A percentile compares a stretch with the other conserved stretches of the same genome.
Evolutionary conservation across 2,888 invertebrate genomes (phyloP).

Genomic region (Geotrupes spiniger): DNA sequence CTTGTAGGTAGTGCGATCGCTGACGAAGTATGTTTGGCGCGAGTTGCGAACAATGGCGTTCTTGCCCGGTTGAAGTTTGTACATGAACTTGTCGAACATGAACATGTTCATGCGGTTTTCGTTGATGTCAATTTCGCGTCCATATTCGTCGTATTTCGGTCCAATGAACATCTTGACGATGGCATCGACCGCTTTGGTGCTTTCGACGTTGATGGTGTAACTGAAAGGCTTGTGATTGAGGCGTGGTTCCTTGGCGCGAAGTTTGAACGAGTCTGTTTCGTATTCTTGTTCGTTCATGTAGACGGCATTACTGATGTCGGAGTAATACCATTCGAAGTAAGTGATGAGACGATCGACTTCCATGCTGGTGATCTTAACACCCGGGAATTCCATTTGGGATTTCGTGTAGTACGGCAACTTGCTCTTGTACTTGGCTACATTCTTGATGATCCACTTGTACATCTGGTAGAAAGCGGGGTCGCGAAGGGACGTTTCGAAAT

Average conservation of each 20-base stretch:
- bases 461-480: constrained; percentile 71
- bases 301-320: constrained; percentile 59
- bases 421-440: constrained; percentile 60
- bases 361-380: constrained; percentile 62
- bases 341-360: constrained; percentile 65
- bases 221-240: constrained; percentile 65
- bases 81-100: constrained; percentile 61
- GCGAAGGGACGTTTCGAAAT: constrained; percentile 62
- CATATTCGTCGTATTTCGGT: constrained; percentile 63
- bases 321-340: constrained; percentile 64
- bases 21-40: constrained; percentile 52
- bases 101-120: constrained; percentile 62
- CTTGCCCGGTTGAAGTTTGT: constrained; percentile 58
- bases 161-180: constrained; percentile 67
- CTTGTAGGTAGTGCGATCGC: constrained; percentile 62
- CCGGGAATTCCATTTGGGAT: constrained; percentile 60
- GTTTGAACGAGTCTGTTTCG: constrained; percentile 47
- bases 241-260: constrained; percentile 60
- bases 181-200: constrained; percentile 57
- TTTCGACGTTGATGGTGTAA: constrained; percentile 56
- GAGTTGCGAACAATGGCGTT: constrained; percentile 62
- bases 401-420: constrained; percentile 53
- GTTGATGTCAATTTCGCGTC: constrained; percentile 57
- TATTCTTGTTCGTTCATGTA: constrained; percentile 51
- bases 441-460: constrained; percentile 58